Evolutionary conservation across 2,888 invertebrate genomes (phyloP), one percentile per base, ranked within the genome.

Genomic region (Apamea monoglypha): DNA sequence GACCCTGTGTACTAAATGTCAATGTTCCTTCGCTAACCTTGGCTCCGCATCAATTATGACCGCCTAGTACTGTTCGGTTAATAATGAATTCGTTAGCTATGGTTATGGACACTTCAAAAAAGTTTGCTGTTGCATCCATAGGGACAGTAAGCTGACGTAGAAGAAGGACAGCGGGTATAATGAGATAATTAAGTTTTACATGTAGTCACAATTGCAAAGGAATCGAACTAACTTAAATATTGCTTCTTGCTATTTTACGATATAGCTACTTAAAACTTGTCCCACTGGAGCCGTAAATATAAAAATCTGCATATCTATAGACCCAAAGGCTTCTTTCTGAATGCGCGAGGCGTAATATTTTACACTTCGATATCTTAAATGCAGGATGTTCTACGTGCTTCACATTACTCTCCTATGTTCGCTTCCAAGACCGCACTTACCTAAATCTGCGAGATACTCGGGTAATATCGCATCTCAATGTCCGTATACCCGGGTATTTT

Each of bases 291-390:
- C 86, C 89, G 89, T 94, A 92, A 91, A 93, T 93, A 92, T 88
- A 91, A 76, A 88, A 91, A 89, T 91, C 89, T 91, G 83, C 91
- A 92, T 92, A 89, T 91, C 87, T 92, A 92, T 90, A 83, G 87
- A 90, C 86, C 88, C 82, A 47, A 40, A 80, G 85, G 83, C 87
- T 88, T 88, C 89, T 85, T 86, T 90, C 89, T 89, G 92, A 90
- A 92, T 92, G 92, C 93, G 91, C 92, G 91, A 78, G 83, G 89
- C 89, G 90, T 91, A 91, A 93, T 94, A 94, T 94, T 93, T 94
- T 92, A 94, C 92, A 90, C 89, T 92, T 92, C 94, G 92, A 93
- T 94, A 94, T 93, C 91, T 92, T 92, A 91, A 92, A 93, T 92
- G 91, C 92, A 92, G 87, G 89, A 90, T 89, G 90, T 90, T 90